Evolutionary conservation across 1,140 invertebrate species (phyloP).

Genomic region (Sycobia sp.): DNA sequence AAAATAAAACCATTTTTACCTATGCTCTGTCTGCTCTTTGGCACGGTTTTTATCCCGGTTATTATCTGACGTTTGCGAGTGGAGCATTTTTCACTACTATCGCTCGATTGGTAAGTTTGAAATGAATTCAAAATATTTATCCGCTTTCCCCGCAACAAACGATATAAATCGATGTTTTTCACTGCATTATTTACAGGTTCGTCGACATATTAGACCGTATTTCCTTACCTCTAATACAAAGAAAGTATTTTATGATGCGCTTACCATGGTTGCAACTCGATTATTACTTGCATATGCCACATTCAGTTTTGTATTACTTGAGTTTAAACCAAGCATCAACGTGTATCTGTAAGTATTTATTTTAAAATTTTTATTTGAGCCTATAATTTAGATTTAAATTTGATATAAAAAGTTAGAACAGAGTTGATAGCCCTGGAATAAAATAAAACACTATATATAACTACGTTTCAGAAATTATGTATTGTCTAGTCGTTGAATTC

Average conservation of each 20-base stretch:
- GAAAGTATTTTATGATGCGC: slow-evolving; percentile 77
- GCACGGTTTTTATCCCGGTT: slow-evolving; percentile 98
- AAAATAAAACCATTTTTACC: slow-evolving; percentile 72
- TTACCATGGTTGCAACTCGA: slow-evolving; percentile 80
- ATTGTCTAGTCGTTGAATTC: too few relatives aligned
- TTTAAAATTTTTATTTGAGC: too few relatives aligned
- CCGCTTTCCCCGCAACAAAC: too few relatives aligned
- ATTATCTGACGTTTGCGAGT: slow-evolving; percentile 92
- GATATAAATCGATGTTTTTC: too few relatives aligned
- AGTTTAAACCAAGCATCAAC: slow-evolving; percentile 72
- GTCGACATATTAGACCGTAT: slow-evolving; percentile 75
- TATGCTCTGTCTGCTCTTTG: slow-evolving; percentile 91
- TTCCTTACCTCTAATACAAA: slow-evolving; percentile 70
- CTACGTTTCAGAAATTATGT: too few relatives aligned
- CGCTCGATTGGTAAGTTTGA: slow-evolving; percentile 72
- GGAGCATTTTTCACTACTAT: slow-evolving; percentile 87
- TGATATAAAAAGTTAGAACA: too few relatives aligned
- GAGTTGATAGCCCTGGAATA: too few relatives aligned
- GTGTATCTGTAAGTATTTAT: slow-evolving; percentile 69
- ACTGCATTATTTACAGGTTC: slow-evolving; percentile 62
- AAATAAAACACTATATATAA: too few relatives aligned
- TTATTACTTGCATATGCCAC: slow-evolving; percentile 84
- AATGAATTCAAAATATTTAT: not conserved
- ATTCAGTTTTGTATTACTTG: slow-evolving; percentile 88
- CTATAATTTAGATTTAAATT: too few relatives aligned